These are phyloP conservation scores for Rhynchomys soricoides DNA, from an alignment of 2,113 vertebrate genomes.

Conservation along the genomic window DNA sequence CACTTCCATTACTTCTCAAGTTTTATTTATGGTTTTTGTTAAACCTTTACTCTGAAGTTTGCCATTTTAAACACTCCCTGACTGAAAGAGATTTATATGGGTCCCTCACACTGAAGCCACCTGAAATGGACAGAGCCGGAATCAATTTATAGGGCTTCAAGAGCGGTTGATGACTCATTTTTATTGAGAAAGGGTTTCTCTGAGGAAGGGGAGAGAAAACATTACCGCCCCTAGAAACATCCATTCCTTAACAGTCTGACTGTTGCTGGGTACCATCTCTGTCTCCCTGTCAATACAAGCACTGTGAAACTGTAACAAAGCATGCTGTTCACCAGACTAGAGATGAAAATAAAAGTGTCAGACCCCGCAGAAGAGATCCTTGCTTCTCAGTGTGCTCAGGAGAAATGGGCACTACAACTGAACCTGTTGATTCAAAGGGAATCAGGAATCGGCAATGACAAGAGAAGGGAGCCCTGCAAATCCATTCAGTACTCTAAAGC, in stretches of 20 bases:
- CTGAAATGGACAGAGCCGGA: conserved; percentile 71
- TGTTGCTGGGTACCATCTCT: rapidly evolving
- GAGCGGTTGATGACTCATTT: conserved; percentile 71
- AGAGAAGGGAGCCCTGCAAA: background rate
- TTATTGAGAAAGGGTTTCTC: conserved; percentile 60
- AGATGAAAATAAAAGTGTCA: background rate
- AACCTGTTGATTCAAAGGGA: background rate
- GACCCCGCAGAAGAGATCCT: background rate
- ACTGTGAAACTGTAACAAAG: background rate
- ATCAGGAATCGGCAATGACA: rapidly evolving
- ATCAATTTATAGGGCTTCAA: conserved; percentile 11
- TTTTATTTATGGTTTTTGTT: conserved; percentile 83
- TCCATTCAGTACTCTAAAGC: background rate
- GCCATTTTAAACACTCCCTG: conserved; percentile 79
- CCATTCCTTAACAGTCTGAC: background rate
- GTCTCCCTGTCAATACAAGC: background rate
- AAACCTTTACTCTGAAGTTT: conserved; percentile 77
- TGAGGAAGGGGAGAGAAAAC: conserved; percentile 34
- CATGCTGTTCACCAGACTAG: background rate
- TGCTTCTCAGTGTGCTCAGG: background rate
- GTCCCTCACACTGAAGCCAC: conserved; percentile 65
- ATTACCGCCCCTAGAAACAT: conserved; percentile 62
- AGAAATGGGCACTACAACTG: rapidly evolving
- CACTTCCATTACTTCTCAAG: conserved; percentile 79
- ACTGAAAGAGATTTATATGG: conserved; percentile 76